phyloP scores from a whole-genome alignment of 2,888 invertebrate genomes.

The Galerucella pusilla region DNA sequence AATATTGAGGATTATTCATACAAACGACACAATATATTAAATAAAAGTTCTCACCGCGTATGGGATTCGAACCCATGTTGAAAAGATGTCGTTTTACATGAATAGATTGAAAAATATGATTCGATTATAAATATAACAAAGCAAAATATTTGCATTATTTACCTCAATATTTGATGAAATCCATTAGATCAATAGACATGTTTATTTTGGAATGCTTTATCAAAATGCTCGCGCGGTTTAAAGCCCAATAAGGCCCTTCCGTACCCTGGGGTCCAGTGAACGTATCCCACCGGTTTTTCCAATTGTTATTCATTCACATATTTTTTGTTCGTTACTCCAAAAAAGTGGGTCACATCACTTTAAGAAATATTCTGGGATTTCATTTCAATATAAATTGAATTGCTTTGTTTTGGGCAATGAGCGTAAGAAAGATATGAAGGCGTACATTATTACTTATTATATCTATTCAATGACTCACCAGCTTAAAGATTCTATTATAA shows the following conservation, averaged over 20 bases:
- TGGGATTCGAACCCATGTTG: too few species aligned
- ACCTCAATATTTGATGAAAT: neutral
- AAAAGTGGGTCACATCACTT: neutral
- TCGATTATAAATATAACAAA: neutral
- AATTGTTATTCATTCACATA: constrained; percentile 17
- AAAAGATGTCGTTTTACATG: too few species aligned
- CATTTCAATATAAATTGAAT: constrained; percentile 8
- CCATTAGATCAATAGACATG: neutral
- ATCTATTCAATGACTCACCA: neutral
- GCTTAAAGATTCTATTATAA: neutral
- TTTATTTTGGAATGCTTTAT: neutral
- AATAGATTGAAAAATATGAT: neutral
- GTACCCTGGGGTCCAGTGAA: neutral
- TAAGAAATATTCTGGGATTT: neutral
- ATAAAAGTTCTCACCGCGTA: too few species aligned
- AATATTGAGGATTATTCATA: too few species aligned
- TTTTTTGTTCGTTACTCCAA: neutral
- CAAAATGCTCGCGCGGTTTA: constrained; percentile 11
- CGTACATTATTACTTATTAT: neutral
- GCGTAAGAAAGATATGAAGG: neutral
- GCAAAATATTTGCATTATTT: neutral
- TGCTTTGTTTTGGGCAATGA: neutral
- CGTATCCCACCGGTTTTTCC: neutral
- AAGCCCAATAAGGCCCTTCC: neutral
- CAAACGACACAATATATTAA: too few species aligned